These are phyloP conservation scores for Salticus scenicus DNA, from an alignment of 2,888 invertebrate genomes.

Conservation along the genomic window DNA sequence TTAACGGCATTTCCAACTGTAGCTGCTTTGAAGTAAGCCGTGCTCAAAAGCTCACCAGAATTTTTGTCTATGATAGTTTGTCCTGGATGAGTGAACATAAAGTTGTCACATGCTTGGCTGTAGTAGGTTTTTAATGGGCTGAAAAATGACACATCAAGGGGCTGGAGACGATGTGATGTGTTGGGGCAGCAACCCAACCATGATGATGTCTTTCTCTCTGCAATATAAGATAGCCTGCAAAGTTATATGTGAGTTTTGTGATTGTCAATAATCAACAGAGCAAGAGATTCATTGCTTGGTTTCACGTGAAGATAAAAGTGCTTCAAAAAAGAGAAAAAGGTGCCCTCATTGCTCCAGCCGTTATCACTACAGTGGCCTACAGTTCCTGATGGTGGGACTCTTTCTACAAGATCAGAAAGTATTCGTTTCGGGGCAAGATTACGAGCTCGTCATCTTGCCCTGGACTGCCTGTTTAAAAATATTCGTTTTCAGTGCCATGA, in stretches of 20 bases:
- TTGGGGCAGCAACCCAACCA: background rate
- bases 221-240: background rate
- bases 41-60: background rate
- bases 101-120: background rate
- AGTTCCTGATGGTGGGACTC: too few relatives aligned
- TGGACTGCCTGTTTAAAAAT: too few relatives aligned
- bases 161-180: background rate
- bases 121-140: background rate
- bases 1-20: background rate
- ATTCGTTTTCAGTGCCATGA: too few relatives aligned
- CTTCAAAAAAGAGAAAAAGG: background rate
- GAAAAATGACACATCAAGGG: background rate
- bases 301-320: background rate
- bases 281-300: background rate
- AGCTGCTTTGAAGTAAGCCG: background rate
- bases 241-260: too few relatives aligned
- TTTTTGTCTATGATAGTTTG: background rate
- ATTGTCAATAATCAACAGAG: background rate
- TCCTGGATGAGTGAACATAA: background rate
- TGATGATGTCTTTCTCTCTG: slow-evolving; percentile 3
- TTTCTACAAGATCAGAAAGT: too few relatives aligned
- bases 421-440: background rate
- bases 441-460: too few relatives aligned
- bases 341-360: background rate
- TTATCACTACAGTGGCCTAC: background rate